Evolutionary conservation across 2,797 vertebrate genomes (phyloP).

Genomic region (Prionace glauca): DNA sequence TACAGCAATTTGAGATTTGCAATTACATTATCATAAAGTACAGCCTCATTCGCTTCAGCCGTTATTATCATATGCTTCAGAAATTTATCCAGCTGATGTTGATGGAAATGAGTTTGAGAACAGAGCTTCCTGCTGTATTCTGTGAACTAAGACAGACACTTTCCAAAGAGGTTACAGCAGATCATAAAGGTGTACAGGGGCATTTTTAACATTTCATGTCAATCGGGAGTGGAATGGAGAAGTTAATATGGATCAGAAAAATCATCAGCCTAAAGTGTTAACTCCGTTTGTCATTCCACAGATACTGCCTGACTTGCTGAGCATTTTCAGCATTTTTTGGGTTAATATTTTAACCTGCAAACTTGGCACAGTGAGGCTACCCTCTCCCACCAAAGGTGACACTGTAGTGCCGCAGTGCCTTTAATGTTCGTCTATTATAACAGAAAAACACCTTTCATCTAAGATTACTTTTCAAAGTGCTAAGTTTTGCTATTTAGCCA

Average conservation of each 20-base stretch:
- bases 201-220: not conserved
- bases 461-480: not conserved
- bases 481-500: not conserved
- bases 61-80: not conserved
- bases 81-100: not conserved
- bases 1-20: constrained; percentile 33
- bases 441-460: not conserved
- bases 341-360: not conserved
- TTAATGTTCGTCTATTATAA: not conserved
- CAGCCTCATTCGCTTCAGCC: not conserved
- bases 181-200: not conserved
- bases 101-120: not conserved
- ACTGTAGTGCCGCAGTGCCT: not conserved
- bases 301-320: not conserved
- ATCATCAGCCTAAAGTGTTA: not conserved
- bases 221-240: not conserved
- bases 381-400: not conserved
- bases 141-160: not conserved
- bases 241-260: not conserved
- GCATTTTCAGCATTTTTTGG: not conserved
- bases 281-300: not conserved
- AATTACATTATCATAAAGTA: constrained; percentile 34
- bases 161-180: not conserved
- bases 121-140: not conserved
- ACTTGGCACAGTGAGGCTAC: not conserved